Evolutionary conservation across 2,113 vertebrate species (phyloP).

Genomic region (Pterocles orientalis): DNA sequence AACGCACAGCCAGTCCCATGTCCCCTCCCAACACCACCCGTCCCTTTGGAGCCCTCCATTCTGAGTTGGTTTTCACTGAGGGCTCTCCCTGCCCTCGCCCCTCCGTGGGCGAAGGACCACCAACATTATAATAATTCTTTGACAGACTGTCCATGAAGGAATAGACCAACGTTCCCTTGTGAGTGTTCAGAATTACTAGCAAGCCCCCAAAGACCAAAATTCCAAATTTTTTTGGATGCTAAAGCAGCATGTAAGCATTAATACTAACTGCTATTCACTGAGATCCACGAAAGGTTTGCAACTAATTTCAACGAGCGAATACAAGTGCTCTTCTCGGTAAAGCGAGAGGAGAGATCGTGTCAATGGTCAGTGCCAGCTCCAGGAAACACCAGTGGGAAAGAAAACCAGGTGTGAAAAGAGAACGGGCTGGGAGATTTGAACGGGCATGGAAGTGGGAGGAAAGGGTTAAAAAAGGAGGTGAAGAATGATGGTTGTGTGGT

Average conservation of each 20-base stretch:
- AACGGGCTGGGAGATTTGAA: neutral
- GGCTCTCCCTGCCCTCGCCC: neutral
- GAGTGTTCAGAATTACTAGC: neutral
- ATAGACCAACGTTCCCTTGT: neutral
- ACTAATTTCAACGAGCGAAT: rapidly evolving
- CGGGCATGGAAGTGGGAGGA: neutral
- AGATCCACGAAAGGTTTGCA: neutral
- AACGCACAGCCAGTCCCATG: neutral
- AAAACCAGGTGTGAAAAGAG: neutral
- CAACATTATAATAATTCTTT: too few relatives aligned
- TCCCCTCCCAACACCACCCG: neutral
- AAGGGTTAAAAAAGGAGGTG: neutral
- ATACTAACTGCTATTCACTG: neutral
- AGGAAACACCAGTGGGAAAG: neutral
- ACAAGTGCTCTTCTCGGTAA: neutral
- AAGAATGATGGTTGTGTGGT: neutral
- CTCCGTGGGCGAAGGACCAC: neutral
- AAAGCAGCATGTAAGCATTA: neutral
- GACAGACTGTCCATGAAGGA: neutral
- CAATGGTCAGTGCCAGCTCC: neutral
- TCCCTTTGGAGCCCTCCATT: neutral
- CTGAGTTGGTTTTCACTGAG: neutral
- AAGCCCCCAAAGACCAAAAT: neutral
- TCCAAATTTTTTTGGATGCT: neutral
- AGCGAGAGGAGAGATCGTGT: neutral